Conservation (phyloP, 2,888 invertebrate species). For the Tubulanus polymorphus region DNA sequence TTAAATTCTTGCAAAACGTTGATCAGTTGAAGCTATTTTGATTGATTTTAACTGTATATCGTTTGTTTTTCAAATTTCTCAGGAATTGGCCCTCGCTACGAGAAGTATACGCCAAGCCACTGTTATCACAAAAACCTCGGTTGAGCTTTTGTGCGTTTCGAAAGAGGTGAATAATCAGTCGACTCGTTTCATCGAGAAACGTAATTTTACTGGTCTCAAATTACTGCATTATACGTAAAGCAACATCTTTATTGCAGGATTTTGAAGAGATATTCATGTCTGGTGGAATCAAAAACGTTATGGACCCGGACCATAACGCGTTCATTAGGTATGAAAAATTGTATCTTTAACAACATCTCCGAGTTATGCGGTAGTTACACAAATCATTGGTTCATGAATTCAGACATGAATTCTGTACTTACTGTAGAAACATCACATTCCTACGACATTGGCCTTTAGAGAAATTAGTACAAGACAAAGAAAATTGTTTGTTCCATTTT, state of each 20-base stretch:
- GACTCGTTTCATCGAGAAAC: background rate
- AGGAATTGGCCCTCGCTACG: slow-evolving; percentile 42
- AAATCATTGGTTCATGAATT: background rate
- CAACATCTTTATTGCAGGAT: slow-evolving; percentile 29
- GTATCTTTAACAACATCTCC: background rate
- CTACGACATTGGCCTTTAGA: slow-evolving; percentile 43
- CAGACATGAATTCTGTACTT: slow-evolving; percentile 19
- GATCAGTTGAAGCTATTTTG: too few relatives aligned
- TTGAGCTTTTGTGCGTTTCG: slow-evolving; percentile 42
- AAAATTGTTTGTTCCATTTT: slow-evolving; percentile 42
- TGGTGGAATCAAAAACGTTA: slow-evolving; percentile 39
- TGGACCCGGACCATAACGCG: slow-evolving; percentile 40
- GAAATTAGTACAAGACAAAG: slow-evolving; percentile 28
- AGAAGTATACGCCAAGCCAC: slow-evolving; percentile 33
- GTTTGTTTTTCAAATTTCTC: too few relatives aligned
- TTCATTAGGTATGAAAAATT: slow-evolving; percentile 30
- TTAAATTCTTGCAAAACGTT: too few relatives aligned
- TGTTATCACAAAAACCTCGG: slow-evolving; percentile 35
- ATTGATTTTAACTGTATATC: too few relatives aligned
- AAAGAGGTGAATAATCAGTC: slow-evolving; percentile 27
- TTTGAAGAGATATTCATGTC: slow-evolving; percentile 47
- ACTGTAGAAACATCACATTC: slow-evolving; percentile 40
- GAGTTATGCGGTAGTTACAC: background rate
- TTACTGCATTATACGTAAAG: background rate
- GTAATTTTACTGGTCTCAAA: background rate